Base-by-base conservation (phyloP, 2,113 vertebrate species). In the Trinectes maculatus region DNA sequence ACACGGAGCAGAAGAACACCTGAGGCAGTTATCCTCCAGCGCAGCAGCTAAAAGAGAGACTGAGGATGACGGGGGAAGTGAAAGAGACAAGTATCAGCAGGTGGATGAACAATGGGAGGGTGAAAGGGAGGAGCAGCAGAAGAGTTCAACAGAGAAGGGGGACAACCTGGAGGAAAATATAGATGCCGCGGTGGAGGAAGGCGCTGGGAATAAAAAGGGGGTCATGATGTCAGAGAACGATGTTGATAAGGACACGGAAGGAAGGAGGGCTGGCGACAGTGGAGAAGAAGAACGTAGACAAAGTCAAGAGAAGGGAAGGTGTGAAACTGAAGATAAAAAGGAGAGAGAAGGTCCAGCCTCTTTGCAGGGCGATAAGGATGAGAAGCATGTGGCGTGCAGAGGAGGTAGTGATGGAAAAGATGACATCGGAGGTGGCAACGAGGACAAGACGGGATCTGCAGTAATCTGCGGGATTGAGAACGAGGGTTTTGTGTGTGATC, bases 401-500 rank as follows among this genome's bases (percentile, higher is more conserved):
- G 59, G 10, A 54, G 11, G 7, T 15, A 46, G 28, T 29, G 68
- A 74, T 48, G 48, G 77, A 24, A 29, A 28, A 15, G 13, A 37
- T 37, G 37, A 62, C 28, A 11, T 1, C n/a, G 34, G 12, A 82
- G 33, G 53, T 36, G 37, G 58, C 18, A 21, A 73, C 29, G 80
- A 77, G n/a, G 68, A 86, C 31, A 61, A 33, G 74, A 55, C 55
- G 6, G 85, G 56, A 46, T 61, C 76, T 56, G 42, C 60, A n/a
- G 56, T 22, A 16, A 33, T 88, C 79, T 88, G 85, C 78, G 94
- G 93, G 58, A 93, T 94, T 74, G 93, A 94, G 82, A 95, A 96
- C 63, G 76, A 84, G 64, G 94, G 92, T 72, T 95, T 94, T 82
- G 89, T 92, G 69, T 89, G 89, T 65, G 91, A 93, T 26, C 85